Percentiles rank a stretch among this genome's conserved stretches.
Evolutionary conservation across 2,888 invertebrate genomes (phyloP).

Genomic region (Leucozona laternaria): DNA sequence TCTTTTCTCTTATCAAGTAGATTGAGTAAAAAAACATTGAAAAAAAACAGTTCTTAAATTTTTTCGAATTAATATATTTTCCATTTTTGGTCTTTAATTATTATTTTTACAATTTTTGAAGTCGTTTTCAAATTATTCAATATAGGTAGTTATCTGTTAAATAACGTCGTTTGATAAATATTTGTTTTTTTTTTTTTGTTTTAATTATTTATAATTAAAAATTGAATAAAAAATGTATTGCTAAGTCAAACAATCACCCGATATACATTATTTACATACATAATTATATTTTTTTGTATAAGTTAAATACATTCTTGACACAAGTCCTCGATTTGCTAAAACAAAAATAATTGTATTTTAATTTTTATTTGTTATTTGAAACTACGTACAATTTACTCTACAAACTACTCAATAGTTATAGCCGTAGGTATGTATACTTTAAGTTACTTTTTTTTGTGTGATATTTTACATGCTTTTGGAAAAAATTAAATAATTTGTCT

Average conservation of each 20-base stretch:
- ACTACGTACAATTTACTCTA: constrained; percentile 30
- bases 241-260: constrained; percentile 53
- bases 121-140: constrained; percentile 44
- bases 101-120: constrained; percentile 63
- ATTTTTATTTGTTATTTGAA: constrained; percentile 26
- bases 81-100: constrained; percentile 67
- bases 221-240: constrained; percentile 57
- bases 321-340: constrained; percentile 48
- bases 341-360: constrained; percentile 4
- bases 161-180: constrained; percentile 57
- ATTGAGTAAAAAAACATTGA: background rate
- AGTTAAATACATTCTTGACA: constrained; percentile 47
- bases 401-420: constrained; percentile 37
- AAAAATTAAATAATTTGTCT: constrained; percentile 23
- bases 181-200: constrained; percentile 28
- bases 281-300: constrained; percentile 8
- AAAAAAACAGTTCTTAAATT: constrained; percentile 52
- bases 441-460: constrained; percentile 14
- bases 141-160: constrained; percentile 45
- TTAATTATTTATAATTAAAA: constrained; percentile 46
- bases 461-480: constrained; percentile 41
- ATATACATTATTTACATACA: constrained; percentile 44
- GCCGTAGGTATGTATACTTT: constrained; percentile 31
- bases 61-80: constrained; percentile 69
- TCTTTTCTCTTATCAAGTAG: background rate